Evolutionary conservation across 2,797 vertebrate species (phyloP), one percentile per base, ranked within the genome.

Genomic region (Mormyrus hasselquistii): DNA sequence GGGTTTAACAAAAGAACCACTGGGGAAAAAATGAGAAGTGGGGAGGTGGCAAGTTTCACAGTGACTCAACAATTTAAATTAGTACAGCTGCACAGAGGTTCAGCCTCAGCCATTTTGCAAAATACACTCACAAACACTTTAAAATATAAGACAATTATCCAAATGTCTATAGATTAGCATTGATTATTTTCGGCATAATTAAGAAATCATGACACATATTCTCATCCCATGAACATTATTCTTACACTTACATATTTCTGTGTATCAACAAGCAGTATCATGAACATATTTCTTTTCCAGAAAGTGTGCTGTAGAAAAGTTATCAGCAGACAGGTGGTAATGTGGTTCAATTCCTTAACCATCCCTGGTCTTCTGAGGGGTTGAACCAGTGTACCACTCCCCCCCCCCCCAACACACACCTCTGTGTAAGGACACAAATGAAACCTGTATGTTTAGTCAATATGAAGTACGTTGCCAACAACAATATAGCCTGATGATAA

Each of bases 401-500:
- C 22, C 6, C 7, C 0, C 1, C 22, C 53, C 25, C 25, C 25
- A 29, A 19, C 53, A 55, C 53, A 25, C 2, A 62, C 53, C 22
- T 25, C 76, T 83, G 38, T 62, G 5, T 69, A 49, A 49, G 83
- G 57, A 9, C 73, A 44, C 25, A 59, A 14, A 14, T 88, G 88
- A 59, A 16, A 4, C 69, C 41, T 2, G 49, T 90, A 62, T 88
- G 53, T 93, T 91, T 88, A 90, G 93, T 7, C 92, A 90, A 19
- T 82, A 88, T 91, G 89, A 89, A 88, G 90, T 91, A 83, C 1
- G 90, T 93, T 93, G 92, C 94, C 92, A 92, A 1, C 89, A 92
- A 92, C 93, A 93, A 94, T 91, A 59, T 88, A 76, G 34, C 52
- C 86, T 41, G 8, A 88, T 79, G 86, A 29, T 90, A 87, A 52